These are phyloP conservation scores for Rhinogobius similis DNA, from an alignment of 2,113 vertebrate species.

Conservation along the genomic window DNA sequence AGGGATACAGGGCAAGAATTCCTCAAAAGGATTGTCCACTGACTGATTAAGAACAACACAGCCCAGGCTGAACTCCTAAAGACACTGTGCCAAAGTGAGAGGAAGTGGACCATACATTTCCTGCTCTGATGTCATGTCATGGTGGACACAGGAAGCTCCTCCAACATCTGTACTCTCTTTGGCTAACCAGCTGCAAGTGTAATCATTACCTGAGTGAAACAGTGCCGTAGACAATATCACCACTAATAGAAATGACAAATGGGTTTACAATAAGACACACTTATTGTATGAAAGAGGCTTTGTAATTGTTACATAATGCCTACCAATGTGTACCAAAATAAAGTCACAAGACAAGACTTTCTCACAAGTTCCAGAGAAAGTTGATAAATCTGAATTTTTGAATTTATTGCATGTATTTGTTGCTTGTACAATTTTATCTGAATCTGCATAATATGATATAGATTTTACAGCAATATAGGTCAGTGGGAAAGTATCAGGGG, in stretches of 20 bases:
- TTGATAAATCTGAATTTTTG: background rate
- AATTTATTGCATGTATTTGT: background rate
- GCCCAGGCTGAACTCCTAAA: conserved; percentile 8
- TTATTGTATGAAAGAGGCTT: background rate
- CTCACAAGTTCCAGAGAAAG: conserved; percentile 30
- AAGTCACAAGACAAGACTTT: conserved; percentile 38
- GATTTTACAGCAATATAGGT: background rate
- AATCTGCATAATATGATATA: background rate
- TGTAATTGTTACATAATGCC: background rate
- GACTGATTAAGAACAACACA: background rate
- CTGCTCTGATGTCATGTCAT: conserved; percentile 32
- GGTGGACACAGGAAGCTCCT: conserved; percentile 29
- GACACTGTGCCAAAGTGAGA: background rate
- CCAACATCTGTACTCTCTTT: background rate
- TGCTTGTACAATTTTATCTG: background rate
- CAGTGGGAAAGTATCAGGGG: background rate
- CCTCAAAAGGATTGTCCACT: conserved; percentile 1
- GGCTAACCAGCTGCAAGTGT: conserved; percentile 33
- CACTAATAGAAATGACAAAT: background rate
- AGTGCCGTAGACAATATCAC: background rate
- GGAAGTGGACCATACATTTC: conserved; percentile 45
- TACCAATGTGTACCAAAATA: conserved; percentile 18
- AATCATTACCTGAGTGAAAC: background rate
- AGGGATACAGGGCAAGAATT: background rate
- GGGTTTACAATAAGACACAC: background rate